Conservation (phyloP, 1,140 invertebrate genomes). For the Atopsyche davidsoni region DNA sequence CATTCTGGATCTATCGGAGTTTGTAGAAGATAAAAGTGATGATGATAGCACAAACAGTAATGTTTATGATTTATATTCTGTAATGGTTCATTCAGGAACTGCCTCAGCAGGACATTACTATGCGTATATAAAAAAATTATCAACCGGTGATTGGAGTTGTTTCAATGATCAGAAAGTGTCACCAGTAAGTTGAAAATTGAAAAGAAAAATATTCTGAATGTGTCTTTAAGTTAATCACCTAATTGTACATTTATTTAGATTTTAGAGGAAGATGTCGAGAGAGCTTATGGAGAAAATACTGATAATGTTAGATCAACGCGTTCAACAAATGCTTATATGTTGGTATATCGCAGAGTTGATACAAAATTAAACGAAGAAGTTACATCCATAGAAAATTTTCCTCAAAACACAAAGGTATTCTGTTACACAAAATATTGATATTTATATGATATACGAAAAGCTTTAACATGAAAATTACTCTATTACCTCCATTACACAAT, state of each 20-base stretch:
- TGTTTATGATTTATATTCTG: constrained; percentile 84
- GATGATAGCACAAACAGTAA: constrained; percentile 61
- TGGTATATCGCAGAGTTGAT: constrained; percentile 85
- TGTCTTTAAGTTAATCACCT: constrained; percentile 4
- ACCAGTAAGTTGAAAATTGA: constrained; percentile 43
- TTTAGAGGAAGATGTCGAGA: constrained; percentile 75
- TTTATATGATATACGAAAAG: no score
- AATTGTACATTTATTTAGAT: constrained; percentile 49
- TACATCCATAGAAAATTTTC: no score
- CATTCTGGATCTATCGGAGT: background rate
- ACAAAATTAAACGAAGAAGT: no score
- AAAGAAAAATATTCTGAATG: background rate
- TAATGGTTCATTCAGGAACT: constrained; percentile 91
- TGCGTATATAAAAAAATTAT: constrained; percentile 87
- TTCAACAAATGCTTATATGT: constrained; percentile 89
- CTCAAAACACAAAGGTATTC: no score
- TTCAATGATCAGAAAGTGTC: constrained; percentile 77
- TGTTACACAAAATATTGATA: no score
- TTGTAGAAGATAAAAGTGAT: no score
- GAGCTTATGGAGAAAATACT: constrained; percentile 73
- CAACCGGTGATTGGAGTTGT: constrained; percentile 70
- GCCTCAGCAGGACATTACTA: constrained; percentile 91
- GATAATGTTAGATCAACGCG: constrained; percentile 62
- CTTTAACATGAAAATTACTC: no score
- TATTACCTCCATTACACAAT: no score